phyloP scores from a whole-genome alignment of 2,797 vertebrate species.

The Pachyuromys duprasi region DNA sequence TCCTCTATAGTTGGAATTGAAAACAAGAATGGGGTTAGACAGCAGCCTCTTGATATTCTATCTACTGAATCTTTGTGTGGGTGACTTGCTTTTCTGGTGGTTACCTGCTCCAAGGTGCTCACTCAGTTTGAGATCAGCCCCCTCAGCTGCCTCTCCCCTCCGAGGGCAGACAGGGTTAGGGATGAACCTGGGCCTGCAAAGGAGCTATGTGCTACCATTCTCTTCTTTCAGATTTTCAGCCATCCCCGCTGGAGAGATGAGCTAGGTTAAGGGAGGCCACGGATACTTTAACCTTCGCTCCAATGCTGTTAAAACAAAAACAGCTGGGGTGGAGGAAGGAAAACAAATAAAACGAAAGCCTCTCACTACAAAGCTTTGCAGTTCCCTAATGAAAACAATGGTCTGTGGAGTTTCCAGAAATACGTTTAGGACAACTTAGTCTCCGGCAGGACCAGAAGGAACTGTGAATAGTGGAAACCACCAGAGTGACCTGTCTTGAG shows the following conservation, averaged over 20 bases:
- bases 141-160: background rate
- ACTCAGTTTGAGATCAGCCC: conserved; percentile 20
- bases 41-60: background rate
- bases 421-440: conserved; percentile 86
- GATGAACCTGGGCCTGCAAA: conserved; percentile 49
- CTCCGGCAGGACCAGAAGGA: conserved; percentile 84
- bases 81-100: background rate
- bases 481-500: conserved; percentile 58
- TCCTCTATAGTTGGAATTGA: background rate
- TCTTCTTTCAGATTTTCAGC: conserved; percentile 72
- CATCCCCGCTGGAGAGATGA: conserved; percentile 81
- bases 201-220: conserved; percentile 69
- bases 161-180: background rate
- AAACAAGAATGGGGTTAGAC: background rate
- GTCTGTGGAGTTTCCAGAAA: conserved; percentile 88
- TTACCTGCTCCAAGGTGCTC: conserved; percentile 70
- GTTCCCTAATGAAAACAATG: conserved; percentile 89
- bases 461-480: conserved; percentile 64
- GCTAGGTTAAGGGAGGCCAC: conserved; percentile 86
- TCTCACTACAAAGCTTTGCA: conserved; percentile 88
- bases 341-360: conserved; percentile 89
- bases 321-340: conserved; percentile 88
- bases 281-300: conserved; percentile 87
- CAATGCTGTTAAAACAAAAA: conserved; percentile 88
- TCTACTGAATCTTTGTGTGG: background rate